A percentile compares a stretch with the other conserved stretches of the same genome.
phyloP scores from a whole-genome alignment of 2,888 invertebrate genomes.

The Hoplodrina ambigua region DNA sequence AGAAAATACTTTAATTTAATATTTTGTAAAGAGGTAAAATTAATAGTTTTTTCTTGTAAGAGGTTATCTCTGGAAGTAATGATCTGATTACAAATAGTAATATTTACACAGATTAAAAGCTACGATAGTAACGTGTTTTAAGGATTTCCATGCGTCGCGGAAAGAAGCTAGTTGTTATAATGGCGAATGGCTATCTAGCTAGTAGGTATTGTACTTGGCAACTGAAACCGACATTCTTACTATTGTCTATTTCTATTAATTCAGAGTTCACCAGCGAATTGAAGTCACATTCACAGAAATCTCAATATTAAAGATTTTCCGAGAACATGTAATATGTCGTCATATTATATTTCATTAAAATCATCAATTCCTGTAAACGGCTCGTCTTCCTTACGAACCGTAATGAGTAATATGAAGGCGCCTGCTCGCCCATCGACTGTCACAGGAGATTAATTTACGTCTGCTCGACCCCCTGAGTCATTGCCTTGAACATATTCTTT shows the following conservation, averaged over 20 bases:
- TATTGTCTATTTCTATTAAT: background rate
- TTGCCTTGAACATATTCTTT: constrained; percentile 69
- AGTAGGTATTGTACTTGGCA: background rate
- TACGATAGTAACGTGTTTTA: too few species aligned
- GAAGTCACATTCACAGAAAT: constrained; percentile 3
- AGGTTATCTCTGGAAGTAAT: too few species aligned
- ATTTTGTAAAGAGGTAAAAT: too few species aligned
- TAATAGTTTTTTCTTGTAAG: too few species aligned
- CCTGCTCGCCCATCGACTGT: constrained; percentile 66
- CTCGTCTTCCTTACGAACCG: constrained; percentile 9
- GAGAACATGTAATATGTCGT: constrained; percentile 11
- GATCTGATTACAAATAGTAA: too few species aligned
- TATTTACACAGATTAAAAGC: too few species aligned
- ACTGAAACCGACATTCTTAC: background rate
- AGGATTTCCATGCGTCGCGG: too few species aligned
- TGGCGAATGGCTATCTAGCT: too few species aligned
- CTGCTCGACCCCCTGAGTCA: constrained; percentile 73
- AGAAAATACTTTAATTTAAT: too few species aligned
- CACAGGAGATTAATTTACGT: constrained; percentile 73
- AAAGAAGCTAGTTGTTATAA: background rate
- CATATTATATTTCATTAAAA: constrained; percentile 8
- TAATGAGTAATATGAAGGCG: constrained; percentile 76
- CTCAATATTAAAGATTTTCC: background rate
- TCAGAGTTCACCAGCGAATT: background rate
- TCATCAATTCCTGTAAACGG: constrained; percentile 32